These are phyloP conservation scores for Limnephilus rhombicus DNA, from an alignment of 2,888 invertebrate species.

Conservation along the genomic window DNA sequence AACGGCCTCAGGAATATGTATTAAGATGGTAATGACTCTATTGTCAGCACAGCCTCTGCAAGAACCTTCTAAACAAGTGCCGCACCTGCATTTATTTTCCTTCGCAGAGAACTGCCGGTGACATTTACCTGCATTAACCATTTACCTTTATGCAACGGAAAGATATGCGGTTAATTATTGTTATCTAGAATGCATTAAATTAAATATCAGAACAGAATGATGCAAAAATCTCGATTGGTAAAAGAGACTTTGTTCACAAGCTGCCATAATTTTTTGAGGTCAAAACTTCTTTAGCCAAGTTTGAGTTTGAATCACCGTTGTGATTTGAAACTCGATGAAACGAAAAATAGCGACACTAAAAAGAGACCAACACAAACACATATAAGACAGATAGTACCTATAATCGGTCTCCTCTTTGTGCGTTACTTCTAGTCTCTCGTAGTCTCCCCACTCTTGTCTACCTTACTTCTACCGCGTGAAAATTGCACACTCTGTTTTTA, in stretches of 20 bases:
- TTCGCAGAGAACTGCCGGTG: background rate
- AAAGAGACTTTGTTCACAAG: background rate
- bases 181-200: background rate
- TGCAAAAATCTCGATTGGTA: background rate
- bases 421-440: too few relatives aligned
- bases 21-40: slow-evolving; percentile 25
- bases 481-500: too few relatives aligned
- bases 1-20: background rate
- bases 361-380: too few relatives aligned
- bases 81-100: background rate
- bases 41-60: background rate
- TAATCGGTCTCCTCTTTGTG: too few relatives aligned
- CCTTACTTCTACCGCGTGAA: too few relatives aligned
- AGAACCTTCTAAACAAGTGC: slow-evolving; percentile 38
- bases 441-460: too few relatives aligned
- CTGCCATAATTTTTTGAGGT: too few relatives aligned
- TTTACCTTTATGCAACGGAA: background rate
- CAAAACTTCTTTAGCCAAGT: too few relatives aligned
- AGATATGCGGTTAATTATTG: background rate
- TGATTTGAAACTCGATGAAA: too few relatives aligned
- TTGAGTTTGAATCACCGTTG: too few relatives aligned
- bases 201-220: background rate
- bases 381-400: too few relatives aligned
- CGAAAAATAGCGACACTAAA: too few relatives aligned
- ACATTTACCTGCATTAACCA: background rate